Percentiles rank a stretch among this genome's conserved stretches.
phyloP scores from a whole-genome alignment of 2,113 vertebrate genomes.

The Strix aluco region DNA sequence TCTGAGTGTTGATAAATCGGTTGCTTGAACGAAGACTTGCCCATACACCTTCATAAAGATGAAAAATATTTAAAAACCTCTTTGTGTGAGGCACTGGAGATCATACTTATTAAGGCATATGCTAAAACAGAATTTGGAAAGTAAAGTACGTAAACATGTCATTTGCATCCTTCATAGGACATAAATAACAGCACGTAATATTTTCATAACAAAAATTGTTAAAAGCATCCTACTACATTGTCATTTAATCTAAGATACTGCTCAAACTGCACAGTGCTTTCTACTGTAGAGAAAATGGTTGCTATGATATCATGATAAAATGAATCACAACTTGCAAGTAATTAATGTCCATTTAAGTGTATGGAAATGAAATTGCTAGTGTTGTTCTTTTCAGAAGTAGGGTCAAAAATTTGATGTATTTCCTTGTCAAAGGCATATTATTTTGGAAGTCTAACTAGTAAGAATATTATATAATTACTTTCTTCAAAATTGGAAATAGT shows the following conservation, averaged over 20 bases:
- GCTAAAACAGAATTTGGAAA: not conserved
- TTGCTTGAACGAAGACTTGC: slow-evolving; percentile 95
- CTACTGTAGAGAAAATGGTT: not conserved
- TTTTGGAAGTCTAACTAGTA: not conserved
- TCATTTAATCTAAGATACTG: not conserved
- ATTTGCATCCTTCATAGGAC: not conserved
- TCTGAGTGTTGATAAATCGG: slow-evolving; percentile 83
- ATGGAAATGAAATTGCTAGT: not conserved
- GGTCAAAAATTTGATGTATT: not conserved
- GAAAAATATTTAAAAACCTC: slow-evolving; percentile 13
- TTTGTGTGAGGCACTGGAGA: not conserved
- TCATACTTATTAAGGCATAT: not conserved
- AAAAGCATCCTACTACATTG: not conserved
- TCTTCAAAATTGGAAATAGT: not conserved
- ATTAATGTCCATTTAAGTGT: not conserved
- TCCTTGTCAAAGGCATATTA: not conserved
- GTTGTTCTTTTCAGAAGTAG: not conserved
- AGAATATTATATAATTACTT: not conserved
- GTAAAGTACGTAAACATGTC: not conserved
- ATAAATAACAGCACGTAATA: not conserved
- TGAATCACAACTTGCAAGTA: not conserved
- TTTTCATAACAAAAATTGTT: not conserved
- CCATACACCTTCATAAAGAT: slow-evolving; percentile 89
- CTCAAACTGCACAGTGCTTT: not conserved
- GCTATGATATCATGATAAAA: not conserved